These are phyloP conservation scores for Microtus agrestis DNA, from an alignment of 2,797 vertebrate species.

Conservation along the genomic window DNA sequence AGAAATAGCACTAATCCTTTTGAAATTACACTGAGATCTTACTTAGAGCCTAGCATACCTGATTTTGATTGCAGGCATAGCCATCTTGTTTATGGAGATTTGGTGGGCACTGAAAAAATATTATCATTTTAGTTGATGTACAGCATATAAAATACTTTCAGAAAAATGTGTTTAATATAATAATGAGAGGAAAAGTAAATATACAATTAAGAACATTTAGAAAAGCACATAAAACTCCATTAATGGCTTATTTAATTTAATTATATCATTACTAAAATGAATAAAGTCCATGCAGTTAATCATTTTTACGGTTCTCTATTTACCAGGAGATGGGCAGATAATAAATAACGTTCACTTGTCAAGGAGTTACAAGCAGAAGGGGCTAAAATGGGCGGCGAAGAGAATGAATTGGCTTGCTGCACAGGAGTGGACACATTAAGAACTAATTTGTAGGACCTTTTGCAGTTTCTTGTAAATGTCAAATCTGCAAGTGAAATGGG, in stretches of 20 bases:
- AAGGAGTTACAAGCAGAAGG: constrained; percentile 62
- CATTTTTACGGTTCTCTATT: neutral
- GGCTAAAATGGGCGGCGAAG: constrained; percentile 26
- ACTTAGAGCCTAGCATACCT: constrained; percentile 88
- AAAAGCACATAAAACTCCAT: constrained; percentile 4
- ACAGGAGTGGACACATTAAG: neutral
- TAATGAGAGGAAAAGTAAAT: neutral
- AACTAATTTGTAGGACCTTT: constrained; percentile 36
- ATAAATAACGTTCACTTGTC: constrained; percentile 39
- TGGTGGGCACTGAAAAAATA: constrained; percentile 94
- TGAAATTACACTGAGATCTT: constrained; percentile 36
- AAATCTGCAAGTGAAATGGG: constrained; percentile 26
- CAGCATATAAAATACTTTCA: neutral
- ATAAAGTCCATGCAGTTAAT: neutral
- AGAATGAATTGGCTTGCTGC: constrained; percentile 30
- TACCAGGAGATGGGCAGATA: neutral
- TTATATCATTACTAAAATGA: constrained; percentile 50
- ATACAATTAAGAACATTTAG: neutral
- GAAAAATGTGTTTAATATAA: constrained; percentile 16
- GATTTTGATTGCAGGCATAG: constrained; percentile 95
- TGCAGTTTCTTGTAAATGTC: constrained; percentile 58
- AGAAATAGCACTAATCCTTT: neutral
- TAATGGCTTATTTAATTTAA: constrained; percentile 48
- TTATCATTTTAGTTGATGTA: constrained; percentile 60
- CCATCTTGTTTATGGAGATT: constrained; percentile 99